Percentiles rank a stretch among this genome's conserved stretches.
Evolutionary conservation across 1,140 invertebrate genomes (phyloP).

Genomic region (Aphelenchoides avenae): DNA sequence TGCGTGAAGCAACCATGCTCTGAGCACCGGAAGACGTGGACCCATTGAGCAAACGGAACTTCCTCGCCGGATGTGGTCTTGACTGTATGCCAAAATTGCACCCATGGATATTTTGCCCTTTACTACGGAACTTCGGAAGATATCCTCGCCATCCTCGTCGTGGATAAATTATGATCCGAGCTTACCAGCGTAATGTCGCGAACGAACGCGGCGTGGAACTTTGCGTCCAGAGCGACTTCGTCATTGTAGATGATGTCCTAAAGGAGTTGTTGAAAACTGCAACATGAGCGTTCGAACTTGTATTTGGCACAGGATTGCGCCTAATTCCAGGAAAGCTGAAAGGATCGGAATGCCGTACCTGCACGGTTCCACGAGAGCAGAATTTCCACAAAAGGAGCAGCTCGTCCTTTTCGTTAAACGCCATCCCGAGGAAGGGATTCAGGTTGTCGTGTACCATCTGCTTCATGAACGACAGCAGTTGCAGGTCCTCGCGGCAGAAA

Average conservation of each 20-base stretch:
- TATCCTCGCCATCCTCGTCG: no score
- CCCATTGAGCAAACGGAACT: no score
- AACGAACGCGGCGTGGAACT: slow-evolving; percentile 57
- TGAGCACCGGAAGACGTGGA: no score
- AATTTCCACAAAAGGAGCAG: slow-evolving; percentile 57
- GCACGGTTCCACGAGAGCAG: slow-evolving; percentile 54
- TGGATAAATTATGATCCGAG: no score
- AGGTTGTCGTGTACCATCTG: slow-evolving; percentile 53
- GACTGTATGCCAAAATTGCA: no score
- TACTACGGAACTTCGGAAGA: no score
- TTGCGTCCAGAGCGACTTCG: slow-evolving; percentile 46
- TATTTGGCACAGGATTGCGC: no score
- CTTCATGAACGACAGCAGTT: slow-evolving; percentile 42
- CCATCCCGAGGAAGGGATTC: slow-evolving; percentile 57
- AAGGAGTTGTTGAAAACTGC: slow-evolving; percentile 13
- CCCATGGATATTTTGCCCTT: no score
- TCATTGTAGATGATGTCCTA: slow-evolving; percentile 58
- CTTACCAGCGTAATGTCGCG: slow-evolving; percentile 55
- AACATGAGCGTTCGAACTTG: no score
- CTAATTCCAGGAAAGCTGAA: no score
- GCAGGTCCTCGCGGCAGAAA: slow-evolving; percentile 47
- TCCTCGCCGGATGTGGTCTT: no score
- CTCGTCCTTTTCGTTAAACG: slow-evolving; percentile 58
- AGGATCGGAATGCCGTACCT: slow-evolving; percentile 37
- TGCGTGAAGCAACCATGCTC: no score